Base-by-base conservation (phyloP, 2,888 invertebrate genomes). In the Himalopsyche tibetana region DNA sequence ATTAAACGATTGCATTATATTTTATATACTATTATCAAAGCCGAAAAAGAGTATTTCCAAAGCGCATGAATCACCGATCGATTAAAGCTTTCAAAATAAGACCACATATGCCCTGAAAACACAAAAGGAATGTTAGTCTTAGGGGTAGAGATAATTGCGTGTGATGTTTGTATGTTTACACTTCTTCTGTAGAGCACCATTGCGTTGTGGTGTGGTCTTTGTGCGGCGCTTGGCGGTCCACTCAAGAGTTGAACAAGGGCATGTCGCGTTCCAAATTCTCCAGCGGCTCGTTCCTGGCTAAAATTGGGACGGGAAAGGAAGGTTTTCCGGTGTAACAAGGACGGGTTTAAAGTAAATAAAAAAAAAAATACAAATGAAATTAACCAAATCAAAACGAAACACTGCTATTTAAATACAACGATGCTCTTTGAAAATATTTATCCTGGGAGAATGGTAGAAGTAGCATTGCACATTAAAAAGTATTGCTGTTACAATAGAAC, bases 211-310 rank as follows among this genome's bases (percentile, higher is more conserved):
- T 42, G 82, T 28, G 80, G 84, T 38, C 74, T 56, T 42, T 38
- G 55, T 83, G 80, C 51, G 83, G 42, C 55, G 45, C 17, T 28
- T 51, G 55, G 83, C 28, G 11, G 80, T 28, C 19, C 69, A 28
- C 51, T 88, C 88, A 88, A 80, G 87, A 87, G 69, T 86, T 84
- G 87, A 87, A 87, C 85, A 91, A 91, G 90, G 92, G 93, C 90
- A 93, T 90, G 86, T 93, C 93, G 8, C 93, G 91, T 89, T 93
- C 93, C 89, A 93, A 91, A 89, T 93, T 93, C 91, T 93, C 93
- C 89, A 93, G 90, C 87, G 93, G 93, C 91, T 93, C 93, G 92
- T 93, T 92, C 92, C 93, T 93, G 0, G 92, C 93, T 93, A 91
- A 90, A 90, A 80, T 55, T 9, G 11, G 19, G 19, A 51, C 19